A percentile compares a stretch with the other conserved stretches of the same genome.
Evolutionary conservation across 92 coral and sea anemone species (phyloP).

Genomic region (Actinostola sp.): DNA sequence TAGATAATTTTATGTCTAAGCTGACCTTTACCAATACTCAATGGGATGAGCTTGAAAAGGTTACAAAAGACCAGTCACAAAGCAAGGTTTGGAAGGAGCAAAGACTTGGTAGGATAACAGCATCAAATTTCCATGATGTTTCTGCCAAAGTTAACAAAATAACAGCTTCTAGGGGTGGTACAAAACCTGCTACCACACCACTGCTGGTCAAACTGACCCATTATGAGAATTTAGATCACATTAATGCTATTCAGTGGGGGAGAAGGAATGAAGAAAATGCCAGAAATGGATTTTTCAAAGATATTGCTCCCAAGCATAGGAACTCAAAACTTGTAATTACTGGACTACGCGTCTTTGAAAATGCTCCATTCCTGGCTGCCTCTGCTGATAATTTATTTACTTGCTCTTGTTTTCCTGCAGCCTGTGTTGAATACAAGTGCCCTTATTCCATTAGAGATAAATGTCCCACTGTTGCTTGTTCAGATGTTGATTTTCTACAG

Average conservation of each 20-base stretch:
- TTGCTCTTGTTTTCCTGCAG: constrained; percentile 18
- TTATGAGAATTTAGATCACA: constrained; percentile 11
- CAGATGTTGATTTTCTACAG: constrained; percentile 28
- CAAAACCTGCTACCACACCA: constrained; percentile 32
- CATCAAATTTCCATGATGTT: constrained; percentile 56
- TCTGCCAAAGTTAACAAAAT: constrained; percentile 26
- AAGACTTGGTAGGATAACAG: constrained; percentile 42
- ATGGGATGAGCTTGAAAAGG: constrained; percentile 46
- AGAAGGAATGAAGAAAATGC: constrained; percentile 38
- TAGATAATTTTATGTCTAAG: constrained; percentile 21
- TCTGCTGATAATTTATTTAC: constrained; percentile 33
- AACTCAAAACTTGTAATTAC: constrained; percentile 22
- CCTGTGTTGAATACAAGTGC: constrained; percentile 28
- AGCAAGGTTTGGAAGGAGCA: constrained; percentile 22
- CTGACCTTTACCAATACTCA: constrained; percentile 35
- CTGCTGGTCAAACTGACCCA: constrained; percentile 27
- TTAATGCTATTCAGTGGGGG: constrained; percentile 49
- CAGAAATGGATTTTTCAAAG: constrained; percentile 30
- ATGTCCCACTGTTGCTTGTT: constrained; percentile 22
- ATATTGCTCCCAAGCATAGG: constrained; percentile 13
- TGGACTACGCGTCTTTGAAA: constrained; percentile 35
- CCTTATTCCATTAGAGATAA: constrained; percentile 22
- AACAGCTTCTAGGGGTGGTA: constrained; percentile 17
- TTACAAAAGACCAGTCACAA: constrained; percentile 24
- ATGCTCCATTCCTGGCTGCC: constrained; percentile 40